Evolutionary conservation across 30 jellyfish, hydroid and myxozoan genomes (phyloP).

Genomic region (Aurelia coerulea): DNA sequence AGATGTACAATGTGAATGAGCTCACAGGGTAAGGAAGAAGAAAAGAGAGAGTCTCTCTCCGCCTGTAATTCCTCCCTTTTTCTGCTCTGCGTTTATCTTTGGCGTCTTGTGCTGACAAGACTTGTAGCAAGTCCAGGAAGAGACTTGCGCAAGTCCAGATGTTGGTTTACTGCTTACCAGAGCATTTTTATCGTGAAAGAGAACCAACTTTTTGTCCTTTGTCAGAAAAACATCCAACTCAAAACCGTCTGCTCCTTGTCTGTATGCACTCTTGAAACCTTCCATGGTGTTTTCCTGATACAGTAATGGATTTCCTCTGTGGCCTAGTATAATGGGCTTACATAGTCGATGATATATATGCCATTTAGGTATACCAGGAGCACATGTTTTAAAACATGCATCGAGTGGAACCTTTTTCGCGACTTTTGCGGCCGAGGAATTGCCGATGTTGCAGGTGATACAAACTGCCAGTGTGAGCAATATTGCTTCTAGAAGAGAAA

Average conservation of each 20-base stretch:
- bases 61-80: too few species aligned
- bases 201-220: slow-evolving; percentile 71
- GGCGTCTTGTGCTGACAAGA: too few species aligned
- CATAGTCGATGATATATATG: slow-evolving; percentile 63
- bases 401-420: slow-evolving; percentile 5
- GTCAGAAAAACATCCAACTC: slow-evolving; percentile 83
- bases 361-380: slow-evolving; percentile 60
- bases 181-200: slow-evolving; percentile 70
- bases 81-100: too few species aligned
- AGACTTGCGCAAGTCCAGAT: too few species aligned
- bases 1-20: too few species aligned
- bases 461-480: neutral
- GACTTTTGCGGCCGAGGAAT: neutral
- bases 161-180: slow-evolving; percentile 30
- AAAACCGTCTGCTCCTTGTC: slow-evolving; percentile 65
- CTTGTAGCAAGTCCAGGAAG: too few species aligned
- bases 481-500: neutral
- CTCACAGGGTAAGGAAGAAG: too few species aligned
- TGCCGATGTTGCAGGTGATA: neutral
- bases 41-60: too few species aligned
- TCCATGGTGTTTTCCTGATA: slow-evolving; percentile 80
- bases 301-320: slow-evolving; percentile 79
- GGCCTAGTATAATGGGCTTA: slow-evolving; percentile 81
- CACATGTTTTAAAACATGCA: slow-evolving; percentile 38
- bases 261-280: slow-evolving; percentile 65